A percentile compares a stretch with the other conserved stretches of the same genome.
Conservation (phyloP, 1,140 invertebrate genomes). For the Penaeus vannamei region DNA sequence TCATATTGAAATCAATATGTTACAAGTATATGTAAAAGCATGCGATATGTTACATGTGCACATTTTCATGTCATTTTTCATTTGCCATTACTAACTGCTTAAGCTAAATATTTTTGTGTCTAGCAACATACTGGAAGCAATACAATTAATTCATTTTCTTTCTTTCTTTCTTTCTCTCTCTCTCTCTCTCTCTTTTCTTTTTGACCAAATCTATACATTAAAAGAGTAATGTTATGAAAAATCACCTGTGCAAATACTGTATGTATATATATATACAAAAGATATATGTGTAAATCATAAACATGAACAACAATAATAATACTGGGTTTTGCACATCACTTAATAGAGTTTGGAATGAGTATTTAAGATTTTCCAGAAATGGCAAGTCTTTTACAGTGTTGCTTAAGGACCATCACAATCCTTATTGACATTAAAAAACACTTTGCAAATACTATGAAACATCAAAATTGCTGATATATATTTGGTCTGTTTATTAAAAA, state of each 20-base stretch:
- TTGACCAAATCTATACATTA: no score
- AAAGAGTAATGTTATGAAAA: no score
- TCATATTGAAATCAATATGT: no score
- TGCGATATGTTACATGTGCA: no score
- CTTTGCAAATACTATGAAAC: slow-evolving; percentile 19
- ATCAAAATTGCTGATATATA: not conserved
- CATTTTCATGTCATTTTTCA: not conserved
- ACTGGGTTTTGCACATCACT: not conserved
- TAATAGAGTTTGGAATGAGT: slow-evolving; percentile 40
- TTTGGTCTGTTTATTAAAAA: not conserved
- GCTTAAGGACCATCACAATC: not conserved
- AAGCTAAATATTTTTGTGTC: slow-evolving; percentile 6
- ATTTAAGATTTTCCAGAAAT: slow-evolving; percentile 30
- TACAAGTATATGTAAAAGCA: no score
- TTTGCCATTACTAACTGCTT: not conserved
- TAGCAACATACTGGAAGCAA: slow-evolving; percentile 42
- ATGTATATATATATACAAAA: slow-evolving; percentile 25
- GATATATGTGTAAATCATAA: slow-evolving; percentile 4
- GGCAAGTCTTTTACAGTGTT: slow-evolving; percentile 12
- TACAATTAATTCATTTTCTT: slow-evolving; percentile 8
- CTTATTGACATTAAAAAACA: slow-evolving; percentile 29
- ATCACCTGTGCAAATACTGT: no score
- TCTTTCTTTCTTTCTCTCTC: not conserved
- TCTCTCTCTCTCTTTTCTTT: not conserved
- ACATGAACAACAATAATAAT: slow-evolving; percentile 30